Percentiles rank a stretch among this genome's conserved stretches.
Conservation (phyloP, 1,140 invertebrate genomes). For the Danaus melanippus region DNA sequence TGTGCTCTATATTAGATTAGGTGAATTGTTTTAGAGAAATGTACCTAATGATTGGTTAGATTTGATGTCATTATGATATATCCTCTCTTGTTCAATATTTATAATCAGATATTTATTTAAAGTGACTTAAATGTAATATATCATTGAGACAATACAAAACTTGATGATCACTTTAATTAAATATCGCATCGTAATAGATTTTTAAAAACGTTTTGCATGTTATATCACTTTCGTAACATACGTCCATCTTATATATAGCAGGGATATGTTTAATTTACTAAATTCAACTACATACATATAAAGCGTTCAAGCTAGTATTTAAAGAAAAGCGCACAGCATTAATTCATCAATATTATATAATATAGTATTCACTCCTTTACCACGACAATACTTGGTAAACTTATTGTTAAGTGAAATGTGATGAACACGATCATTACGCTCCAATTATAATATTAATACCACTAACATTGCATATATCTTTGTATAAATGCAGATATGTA, state of each 20-base stretch:
- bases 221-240: conserved; percentile 28
- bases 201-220: conserved; percentile 27
- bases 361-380: conserved; percentile 41
- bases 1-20: conserved; percentile 31
- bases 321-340: conserved; percentile 61
- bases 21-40: conserved; percentile 33
- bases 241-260: conserved; percentile 37
- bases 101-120: conserved; percentile 13
- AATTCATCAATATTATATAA: conserved; percentile 39
- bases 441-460: conserved; percentile 68
- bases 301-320: conserved; percentile 44
- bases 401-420: conserved; percentile 66
- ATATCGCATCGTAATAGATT: conserved; percentile 17
- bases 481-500: conserved; percentile 73
- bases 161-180: conserved; percentile 8
- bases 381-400: conserved; percentile 71
- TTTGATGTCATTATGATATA: conserved; percentile 31
- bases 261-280: conserved; percentile 24
- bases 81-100: conserved; percentile 9
- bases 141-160: conserved; percentile 2
- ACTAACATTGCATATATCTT: conserved; percentile 71
- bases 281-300: conserved; percentile 40
- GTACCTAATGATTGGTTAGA: conserved; percentile 37
- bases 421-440: conserved; percentile 63
- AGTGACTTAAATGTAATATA: conserved; percentile 4